phyloP scores from a whole-genome alignment of 2,888 invertebrate species.

The Chymomyza caudatula region DNA sequence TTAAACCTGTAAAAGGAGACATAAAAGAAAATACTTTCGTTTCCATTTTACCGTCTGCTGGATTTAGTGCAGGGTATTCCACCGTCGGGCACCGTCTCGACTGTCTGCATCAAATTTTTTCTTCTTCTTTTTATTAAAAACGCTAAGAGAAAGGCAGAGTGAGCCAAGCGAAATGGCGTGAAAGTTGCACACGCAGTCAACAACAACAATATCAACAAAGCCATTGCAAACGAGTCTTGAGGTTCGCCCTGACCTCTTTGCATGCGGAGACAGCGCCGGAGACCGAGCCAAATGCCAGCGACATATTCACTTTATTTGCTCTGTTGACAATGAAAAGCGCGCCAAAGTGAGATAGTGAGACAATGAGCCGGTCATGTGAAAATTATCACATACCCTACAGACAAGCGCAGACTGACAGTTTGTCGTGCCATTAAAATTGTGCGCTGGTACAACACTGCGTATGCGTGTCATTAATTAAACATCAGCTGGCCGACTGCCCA shows the following conservation, averaged over 20 bases:
- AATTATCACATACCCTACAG: background rate
- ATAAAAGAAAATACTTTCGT: too few species aligned
- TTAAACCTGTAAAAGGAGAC: too few species aligned
- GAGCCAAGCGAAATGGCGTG: background rate
- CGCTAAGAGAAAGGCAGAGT: background rate
- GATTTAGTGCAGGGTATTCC: too few species aligned
- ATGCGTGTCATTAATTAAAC: conserved; percentile 45
- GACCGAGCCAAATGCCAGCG: background rate
- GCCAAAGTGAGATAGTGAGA: background rate
- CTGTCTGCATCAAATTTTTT: too few species aligned
- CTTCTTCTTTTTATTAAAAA: background rate
- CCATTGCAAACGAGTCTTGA: conserved; percentile 4
- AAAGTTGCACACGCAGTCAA: conserved; percentile 7
- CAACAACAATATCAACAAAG: conserved; percentile 7
- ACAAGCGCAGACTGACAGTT: background rate
- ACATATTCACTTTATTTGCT: background rate
- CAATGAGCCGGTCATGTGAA: background rate
- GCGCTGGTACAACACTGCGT: conserved; percentile 20
- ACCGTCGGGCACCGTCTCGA: too few species aligned
- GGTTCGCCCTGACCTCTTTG: background rate
- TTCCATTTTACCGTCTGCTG: too few species aligned
- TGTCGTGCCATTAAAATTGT: background rate
- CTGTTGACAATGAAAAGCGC: background rate
- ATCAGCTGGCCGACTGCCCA: conserved; percentile 3
- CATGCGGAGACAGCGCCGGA: too few species aligned